A percentile compares a stretch with the other conserved stretches of the same genome.
phyloP scores from a whole-genome alignment of 2,888 invertebrate species.

The Pseudolycoriella hygida region DNA sequence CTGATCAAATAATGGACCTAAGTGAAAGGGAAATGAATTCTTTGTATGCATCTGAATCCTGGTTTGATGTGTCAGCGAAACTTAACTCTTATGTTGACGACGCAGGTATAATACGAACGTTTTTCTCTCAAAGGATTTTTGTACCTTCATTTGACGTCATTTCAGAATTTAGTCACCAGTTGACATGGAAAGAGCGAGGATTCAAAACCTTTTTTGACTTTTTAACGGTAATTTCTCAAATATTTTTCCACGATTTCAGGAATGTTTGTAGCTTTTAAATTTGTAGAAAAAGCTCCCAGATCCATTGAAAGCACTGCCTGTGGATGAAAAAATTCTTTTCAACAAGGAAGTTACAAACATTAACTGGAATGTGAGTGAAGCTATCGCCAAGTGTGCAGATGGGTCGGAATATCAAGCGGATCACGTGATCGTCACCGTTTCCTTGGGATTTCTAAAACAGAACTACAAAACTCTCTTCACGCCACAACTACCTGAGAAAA shows the following conservation, averaged over 20 bases:
- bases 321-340: constrained; percentile 16
- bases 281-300: no score
- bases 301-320: neutral
- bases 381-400: constrained; percentile 19
- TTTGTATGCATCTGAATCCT: neutral
- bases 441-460: constrained; percentile 44
- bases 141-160: no score
- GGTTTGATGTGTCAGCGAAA: neutral
- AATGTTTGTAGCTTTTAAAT: no score
- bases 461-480: constrained; percentile 26
- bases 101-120: neutral
- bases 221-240: neutral
- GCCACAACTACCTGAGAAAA: constrained; percentile 31
- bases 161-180: neutral
- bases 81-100: neutral
- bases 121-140: no score
- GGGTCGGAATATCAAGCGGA: constrained; percentile 33
- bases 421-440: constrained; percentile 41
- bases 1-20: no score
- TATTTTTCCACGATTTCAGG: no score
- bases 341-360: constrained; percentile 8
- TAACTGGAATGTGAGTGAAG: neutral
- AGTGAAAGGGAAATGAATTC: neutral
- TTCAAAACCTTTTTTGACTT: neutral
- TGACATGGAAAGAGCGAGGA: neutral